Conservation (phyloP, 2,797 vertebrate species). For the Eospalax fontanierii region DNA sequence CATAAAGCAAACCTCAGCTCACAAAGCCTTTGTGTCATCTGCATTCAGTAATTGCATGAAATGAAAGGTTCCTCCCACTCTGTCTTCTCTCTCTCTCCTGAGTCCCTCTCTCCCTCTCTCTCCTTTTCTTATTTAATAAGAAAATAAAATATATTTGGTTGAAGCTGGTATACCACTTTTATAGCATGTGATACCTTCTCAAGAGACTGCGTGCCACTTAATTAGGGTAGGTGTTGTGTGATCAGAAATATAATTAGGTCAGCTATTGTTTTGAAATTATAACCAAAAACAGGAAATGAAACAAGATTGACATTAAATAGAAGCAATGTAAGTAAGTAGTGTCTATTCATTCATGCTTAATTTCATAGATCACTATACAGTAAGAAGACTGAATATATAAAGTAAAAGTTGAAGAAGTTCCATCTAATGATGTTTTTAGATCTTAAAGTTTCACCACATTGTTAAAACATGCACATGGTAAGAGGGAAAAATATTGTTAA, state of each 20-base stretch:
- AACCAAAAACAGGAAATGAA: neutral
- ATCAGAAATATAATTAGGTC: neutral
- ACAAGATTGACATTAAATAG: neutral
- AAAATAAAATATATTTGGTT: too few relatives aligned
- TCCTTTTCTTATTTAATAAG: too few relatives aligned
- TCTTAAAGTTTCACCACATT: neutral
- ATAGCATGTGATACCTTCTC: neutral
- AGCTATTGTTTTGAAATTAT: constrained; percentile 11
- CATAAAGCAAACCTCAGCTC: neutral
- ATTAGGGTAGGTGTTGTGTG: neutral
- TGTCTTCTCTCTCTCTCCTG: too few relatives aligned
- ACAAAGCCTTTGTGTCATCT: neutral
- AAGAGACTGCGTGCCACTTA: neutral
- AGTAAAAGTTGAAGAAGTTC: constrained; percentile 16
- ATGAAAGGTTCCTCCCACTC: neutral
- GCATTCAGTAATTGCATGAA: neutral
- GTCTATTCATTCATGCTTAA: neutral
- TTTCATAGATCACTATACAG: neutral
- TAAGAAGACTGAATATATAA: neutral
- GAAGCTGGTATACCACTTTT: neutral
- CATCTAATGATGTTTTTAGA: constrained; percentile 18
- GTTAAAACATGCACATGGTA: neutral
- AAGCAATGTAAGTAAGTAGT: neutral
- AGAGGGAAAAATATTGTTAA: constrained; percentile 30
- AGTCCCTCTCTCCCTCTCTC: neutral